Percentiles rank a stretch among this genome's conserved stretches.
These are phyloP conservation scores for Capitulum mitella DNA, from an alignment of 2,888 invertebrate genomes.

Conservation along the genomic window DNA sequence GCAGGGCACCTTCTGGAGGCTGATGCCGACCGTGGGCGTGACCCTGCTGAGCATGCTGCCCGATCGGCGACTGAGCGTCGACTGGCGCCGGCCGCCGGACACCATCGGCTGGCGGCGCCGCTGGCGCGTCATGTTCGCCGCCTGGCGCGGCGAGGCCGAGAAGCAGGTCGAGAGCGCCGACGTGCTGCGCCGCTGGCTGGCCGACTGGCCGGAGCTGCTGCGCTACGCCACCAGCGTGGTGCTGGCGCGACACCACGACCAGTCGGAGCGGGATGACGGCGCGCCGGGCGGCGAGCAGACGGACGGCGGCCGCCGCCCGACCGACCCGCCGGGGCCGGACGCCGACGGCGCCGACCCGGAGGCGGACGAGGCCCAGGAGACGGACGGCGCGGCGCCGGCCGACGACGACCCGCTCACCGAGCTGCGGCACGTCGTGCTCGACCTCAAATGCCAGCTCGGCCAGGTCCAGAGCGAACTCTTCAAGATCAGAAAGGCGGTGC, in stretches of 20 bases:
- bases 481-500: not conserved
- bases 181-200: not conserved
- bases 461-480: not conserved
- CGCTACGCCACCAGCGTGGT: not conserved
- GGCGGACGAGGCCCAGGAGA: not conserved
- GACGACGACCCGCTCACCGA: not conserved
- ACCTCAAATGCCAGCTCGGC: constrained; percentile 17
- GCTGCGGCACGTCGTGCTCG: constrained; percentile 15
- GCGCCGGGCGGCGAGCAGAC: not conserved
- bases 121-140: not conserved
- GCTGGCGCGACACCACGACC: not conserved
- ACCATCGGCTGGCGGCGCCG: not conserved
- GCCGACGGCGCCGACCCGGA: not conserved
- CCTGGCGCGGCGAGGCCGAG: not conserved
- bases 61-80: not conserved
- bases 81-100: not conserved
- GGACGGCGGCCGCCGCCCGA: not conserved
- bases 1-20: not conserved
- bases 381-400: not conserved
- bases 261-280: not conserved
- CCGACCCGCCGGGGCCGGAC: not conserved
- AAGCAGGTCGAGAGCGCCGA: not conserved
- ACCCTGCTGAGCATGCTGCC: not conserved
- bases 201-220: not conserved
- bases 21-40: not conserved